A percentile compares a stretch with the other conserved stretches of the same genome.
Conservation (phyloP, 2,113 vertebrate species). For the Gymnocephalus cernua region DNA sequence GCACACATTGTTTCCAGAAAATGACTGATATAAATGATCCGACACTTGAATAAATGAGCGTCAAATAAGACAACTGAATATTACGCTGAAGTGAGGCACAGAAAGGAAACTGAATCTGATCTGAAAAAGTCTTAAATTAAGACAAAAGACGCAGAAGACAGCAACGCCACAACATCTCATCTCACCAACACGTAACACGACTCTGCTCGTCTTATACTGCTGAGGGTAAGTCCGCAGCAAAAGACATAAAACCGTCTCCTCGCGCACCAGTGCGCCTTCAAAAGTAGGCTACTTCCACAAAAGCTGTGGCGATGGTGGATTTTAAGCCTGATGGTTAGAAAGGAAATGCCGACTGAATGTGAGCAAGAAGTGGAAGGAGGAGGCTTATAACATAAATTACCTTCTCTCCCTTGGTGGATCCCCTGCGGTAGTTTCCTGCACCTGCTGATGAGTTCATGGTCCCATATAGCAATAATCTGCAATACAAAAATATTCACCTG, state of each 20-base stretch:
- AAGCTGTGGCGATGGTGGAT: not conserved
- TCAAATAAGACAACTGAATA: not conserved
- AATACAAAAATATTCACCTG: conserved; percentile 51
- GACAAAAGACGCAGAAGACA: conserved; percentile 4
- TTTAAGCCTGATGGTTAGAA: not conserved
- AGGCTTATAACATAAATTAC: conserved; percentile 60
- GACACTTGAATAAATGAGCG: not conserved
- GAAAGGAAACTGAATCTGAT: not conserved
- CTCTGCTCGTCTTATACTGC: conserved; percentile 25
- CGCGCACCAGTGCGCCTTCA: not conserved
- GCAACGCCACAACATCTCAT: conserved; percentile 33
- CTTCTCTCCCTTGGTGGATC: conserved; percentile 75
- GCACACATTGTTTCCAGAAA: not conserved
- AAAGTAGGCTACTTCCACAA: conserved; percentile 6
- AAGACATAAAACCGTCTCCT: not conserved
- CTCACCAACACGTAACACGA: conserved; percentile 18
- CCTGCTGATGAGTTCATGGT: conserved; percentile 86
- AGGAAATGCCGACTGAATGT: not conserved
- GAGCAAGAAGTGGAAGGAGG: not conserved
- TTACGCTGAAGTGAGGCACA: not conserved
- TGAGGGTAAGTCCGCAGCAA: not conserved
- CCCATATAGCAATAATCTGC: conserved; percentile 34
- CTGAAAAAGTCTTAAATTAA: conserved; percentile 16
- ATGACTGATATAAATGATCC: not conserved
- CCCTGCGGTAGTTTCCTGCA: conserved; percentile 79